Conservation (phyloP, 2,888 invertebrate species). For the Agonopterix heracliana region DNA sequence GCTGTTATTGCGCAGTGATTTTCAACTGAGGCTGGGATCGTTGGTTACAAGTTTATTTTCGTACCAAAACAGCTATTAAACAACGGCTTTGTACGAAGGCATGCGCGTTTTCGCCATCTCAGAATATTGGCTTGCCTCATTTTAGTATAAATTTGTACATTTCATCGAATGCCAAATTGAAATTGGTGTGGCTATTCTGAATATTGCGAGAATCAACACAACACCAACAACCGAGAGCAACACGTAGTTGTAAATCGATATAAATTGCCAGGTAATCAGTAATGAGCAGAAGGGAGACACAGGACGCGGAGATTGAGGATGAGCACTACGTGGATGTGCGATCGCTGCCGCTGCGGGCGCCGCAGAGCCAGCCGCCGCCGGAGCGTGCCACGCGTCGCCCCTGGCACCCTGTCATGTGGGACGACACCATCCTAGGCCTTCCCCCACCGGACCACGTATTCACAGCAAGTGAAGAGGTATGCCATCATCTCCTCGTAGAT, state of each 20-base stretch:
- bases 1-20: conserved; percentile 54
- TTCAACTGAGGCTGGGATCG: conserved; percentile 30
- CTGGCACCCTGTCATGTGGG: conserved; percentile 81
- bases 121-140: background rate
- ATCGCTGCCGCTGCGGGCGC: conserved; percentile 58
- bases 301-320: conserved; percentile 35
- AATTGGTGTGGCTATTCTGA: no score
- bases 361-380: conserved; percentile 67
- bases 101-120: background rate
- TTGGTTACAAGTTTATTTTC: conserved; percentile 39
- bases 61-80: conserved; percentile 9
- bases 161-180: no score
- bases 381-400: conserved; percentile 71
- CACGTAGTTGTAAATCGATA: no score
- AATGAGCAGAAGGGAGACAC: conserved; percentile 21
- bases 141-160: background rate
- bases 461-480: conserved; percentile 20
- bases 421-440: conserved; percentile 57
- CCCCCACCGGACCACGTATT: conserved; percentile 45
- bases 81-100: background rate
- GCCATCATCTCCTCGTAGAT: no score
- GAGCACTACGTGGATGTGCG: conserved; percentile 60
- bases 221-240: no score
- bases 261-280: background rate
- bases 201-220: no score